A percentile compares a stretch with the other conserved stretches of the same genome.
Conservation (phyloP, 1,140 invertebrate species). For the Lamellibrachia luymesi region DNA sequence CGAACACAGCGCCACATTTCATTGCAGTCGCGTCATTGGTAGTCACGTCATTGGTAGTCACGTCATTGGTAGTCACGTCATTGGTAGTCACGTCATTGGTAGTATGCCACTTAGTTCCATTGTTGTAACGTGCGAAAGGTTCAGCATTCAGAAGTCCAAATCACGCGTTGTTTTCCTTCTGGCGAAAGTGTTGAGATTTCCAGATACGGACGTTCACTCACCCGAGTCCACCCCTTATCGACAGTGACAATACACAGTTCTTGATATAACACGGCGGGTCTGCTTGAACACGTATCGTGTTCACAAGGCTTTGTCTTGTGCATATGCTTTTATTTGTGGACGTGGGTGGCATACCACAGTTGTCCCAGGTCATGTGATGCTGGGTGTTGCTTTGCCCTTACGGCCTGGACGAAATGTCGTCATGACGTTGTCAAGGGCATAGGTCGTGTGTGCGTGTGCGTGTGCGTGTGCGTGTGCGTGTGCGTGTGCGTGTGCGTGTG, state of each 20-base stretch:
- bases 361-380: background rate
- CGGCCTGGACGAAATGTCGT: background rate
- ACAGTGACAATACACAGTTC: background rate
- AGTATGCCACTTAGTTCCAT: background rate
- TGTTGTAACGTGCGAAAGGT: background rate
- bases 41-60: too few relatives aligned
- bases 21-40: too few relatives aligned
- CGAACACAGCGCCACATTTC: too few relatives aligned
- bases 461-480: constrained; percentile 17
- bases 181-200: background rate
- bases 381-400: background rate
- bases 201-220: background rate
- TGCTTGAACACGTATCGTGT: background rate
- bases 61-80: too few relatives aligned
- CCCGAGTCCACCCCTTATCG: background rate
- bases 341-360: background rate
- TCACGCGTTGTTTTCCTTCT: background rate
- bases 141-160: background rate
- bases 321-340: background rate
- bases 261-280: background rate
- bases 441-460: constrained; percentile 11
- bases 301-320: background rate
- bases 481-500: constrained; percentile 19
- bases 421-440: background rate
- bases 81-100: too few relatives aligned